Evolutionary conservation across 2,113 vertebrate species (phyloP).

Genomic region (Osmerus mordax): DNA sequence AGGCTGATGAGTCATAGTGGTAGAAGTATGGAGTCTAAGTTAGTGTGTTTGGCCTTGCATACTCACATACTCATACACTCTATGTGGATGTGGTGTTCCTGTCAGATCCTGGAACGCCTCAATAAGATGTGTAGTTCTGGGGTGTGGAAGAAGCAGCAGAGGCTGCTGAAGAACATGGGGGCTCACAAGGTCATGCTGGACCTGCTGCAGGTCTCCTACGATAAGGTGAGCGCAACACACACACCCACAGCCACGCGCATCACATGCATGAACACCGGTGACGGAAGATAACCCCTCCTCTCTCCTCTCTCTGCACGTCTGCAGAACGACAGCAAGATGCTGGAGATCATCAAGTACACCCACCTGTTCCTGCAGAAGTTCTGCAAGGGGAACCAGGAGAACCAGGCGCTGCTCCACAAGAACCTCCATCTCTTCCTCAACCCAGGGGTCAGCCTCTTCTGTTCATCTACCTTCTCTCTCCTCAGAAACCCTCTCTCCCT

Average conservation of each 20-base stretch:
- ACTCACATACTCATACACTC: neutral
- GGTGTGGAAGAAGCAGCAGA: conserved; percentile 94
- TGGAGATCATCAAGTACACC: conserved; percentile 90
- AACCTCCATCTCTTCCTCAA: conserved; percentile 92
- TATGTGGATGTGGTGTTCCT: neutral
- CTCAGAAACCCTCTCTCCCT: neutral
- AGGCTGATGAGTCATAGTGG: neutral
- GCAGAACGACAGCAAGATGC: conserved; percentile 92
- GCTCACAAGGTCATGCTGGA: conserved; percentile 99
- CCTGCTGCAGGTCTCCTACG: conserved; percentile 93
- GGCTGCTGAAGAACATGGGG: conserved; percentile 95
- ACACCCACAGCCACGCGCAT: neutral
- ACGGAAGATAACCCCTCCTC: neutral
- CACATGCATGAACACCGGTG: neutral
- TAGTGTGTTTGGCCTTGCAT: neutral
- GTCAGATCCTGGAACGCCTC: conserved; percentile 88
- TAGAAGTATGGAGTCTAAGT: neutral
- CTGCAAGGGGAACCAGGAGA: conserved; percentile 92
- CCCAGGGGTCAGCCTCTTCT: conserved; percentile 80
- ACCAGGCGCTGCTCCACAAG: conserved; percentile 91
- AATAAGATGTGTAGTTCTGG: conserved; percentile 94
- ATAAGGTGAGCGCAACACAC: conserved; percentile 77
- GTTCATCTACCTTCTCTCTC: neutral
- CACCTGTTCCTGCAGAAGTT: conserved; percentile 98
- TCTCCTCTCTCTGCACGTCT: neutral